Evolutionary conservation across 2,888 invertebrate genomes (phyloP).

Genomic region (Agrilus biguttatus): DNA sequence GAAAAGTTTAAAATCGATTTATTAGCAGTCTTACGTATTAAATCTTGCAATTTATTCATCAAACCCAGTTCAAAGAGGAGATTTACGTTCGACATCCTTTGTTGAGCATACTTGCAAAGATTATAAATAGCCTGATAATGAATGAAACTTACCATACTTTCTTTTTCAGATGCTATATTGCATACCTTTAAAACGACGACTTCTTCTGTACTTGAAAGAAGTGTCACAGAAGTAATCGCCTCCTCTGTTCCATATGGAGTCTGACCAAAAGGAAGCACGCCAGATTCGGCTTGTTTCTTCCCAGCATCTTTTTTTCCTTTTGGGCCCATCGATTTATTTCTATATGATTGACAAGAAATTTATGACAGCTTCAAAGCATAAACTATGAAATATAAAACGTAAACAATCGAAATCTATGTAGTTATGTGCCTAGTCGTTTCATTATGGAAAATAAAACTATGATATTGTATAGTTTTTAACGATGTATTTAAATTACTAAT

Average conservation of each 20-base stretch:
- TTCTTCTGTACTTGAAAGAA: slow-evolving; percentile 5
- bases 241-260: slow-evolving; percentile 8
- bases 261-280: slow-evolving; percentile 1
- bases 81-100: slow-evolving; percentile 2
- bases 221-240: slow-evolving; percentile 5
- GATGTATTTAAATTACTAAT: no score
- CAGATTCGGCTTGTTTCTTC: no score
- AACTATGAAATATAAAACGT: no score
- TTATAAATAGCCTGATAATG: slow-evolving; percentile 3
- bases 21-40: neutral
- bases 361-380: no score
- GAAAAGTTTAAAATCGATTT: no score
- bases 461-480: no score
- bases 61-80: slow-evolving; percentile 6
- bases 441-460: no score
- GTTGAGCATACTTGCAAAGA: slow-evolving; percentile 4
- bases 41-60: slow-evolving; percentile 1
- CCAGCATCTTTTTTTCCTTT: no score
- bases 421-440: no score
- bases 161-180: slow-evolving; percentile 1
- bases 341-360: no score
- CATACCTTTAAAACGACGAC: slow-evolving; percentile 4
- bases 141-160: slow-evolving; percentile 2
- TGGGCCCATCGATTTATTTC: no score
- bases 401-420: no score